Base-by-base conservation (phyloP, 2,888 invertebrate genomes). In the Caenorhabditis sp. region DNA sequence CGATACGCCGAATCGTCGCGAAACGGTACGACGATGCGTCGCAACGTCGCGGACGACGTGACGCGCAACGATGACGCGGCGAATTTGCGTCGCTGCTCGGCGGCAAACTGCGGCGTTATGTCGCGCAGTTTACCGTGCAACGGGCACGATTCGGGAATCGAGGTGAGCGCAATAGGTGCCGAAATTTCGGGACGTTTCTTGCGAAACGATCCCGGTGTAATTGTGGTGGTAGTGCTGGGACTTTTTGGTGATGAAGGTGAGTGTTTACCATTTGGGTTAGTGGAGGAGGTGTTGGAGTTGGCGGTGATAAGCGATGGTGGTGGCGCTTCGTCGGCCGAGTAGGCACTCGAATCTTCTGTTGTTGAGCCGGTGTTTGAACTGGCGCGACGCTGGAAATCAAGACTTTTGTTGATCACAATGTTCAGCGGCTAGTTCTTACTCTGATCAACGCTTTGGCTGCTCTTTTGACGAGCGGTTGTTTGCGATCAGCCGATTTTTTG, bases 371-470 rank as follows among this genome's bases (percentile, higher is more conserved):
- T 75, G 50, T 79, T 72, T 12, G 79, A 76, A 21, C 68, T 74
- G 10, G 75, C 67, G 21, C 78, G 66, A 17, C 73, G 65, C 78
- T 78, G 66, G 36, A 79, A 73, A 12, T 26, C 23, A 55, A n/a
- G n/a, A n/a, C 21, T 55, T 23, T 23, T 55, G 23, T 55, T 55
- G 55, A 14, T 14, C 21, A 14, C 17, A 10, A 55, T n/a, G 21
- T 14, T 26, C 24, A 43, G 17, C 14, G n/a, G n/a, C 43, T 3
- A 6, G 5, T 21, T 53, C 66, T 36, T 36, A 86, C 86, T 67
- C 81, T 83, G 60, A 84, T 81, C 26, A 87, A 77, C 5, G 84
- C 87, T 36, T 82, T 84, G 0, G 85, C 86, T 0, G 87, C 85
- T 68, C 86, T 70, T 62, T 84, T 86, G 59, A 87, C 81, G 27